These are phyloP conservation scores for Microplitis demolitor DNA, from an alignment of 1,140 invertebrate genomes.

Conservation along the genomic window DNA sequence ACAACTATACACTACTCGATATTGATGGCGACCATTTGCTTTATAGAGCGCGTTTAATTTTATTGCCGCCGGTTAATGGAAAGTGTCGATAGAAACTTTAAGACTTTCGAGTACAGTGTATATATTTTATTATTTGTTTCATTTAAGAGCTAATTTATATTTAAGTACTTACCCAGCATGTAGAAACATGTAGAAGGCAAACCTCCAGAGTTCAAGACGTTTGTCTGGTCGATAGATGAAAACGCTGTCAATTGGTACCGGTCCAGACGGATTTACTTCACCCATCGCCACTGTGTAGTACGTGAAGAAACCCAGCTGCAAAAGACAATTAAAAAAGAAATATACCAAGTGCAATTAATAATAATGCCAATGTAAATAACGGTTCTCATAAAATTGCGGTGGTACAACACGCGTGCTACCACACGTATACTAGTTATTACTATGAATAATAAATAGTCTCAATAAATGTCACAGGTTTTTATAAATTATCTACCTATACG, in stretches of 20 bases:
- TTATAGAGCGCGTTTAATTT: conserved; percentile 13
- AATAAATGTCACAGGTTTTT: not conserved
- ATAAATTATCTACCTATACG: not conserved
- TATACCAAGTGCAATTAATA: not conserved
- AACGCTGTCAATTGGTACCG: conserved; percentile 88
- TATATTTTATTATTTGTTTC: too few relatives aligned
- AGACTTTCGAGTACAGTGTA: too few relatives aligned
- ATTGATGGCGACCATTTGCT: not conserved
- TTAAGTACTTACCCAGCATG: conserved; percentile 80
- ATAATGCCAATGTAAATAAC: not conserved
- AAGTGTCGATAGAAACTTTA: not conserved
- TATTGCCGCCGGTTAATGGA: conserved; percentile 11
- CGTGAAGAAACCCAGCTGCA: conserved; percentile 88
- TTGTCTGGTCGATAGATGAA: conserved; percentile 94
- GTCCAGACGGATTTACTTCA: conserved; percentile 83
- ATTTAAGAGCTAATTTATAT: too few relatives aligned
- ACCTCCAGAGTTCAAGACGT: conserved; percentile 89
- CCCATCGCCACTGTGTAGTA: conserved; percentile 86
- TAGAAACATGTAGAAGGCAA: conserved; percentile 92
- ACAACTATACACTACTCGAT: not conserved
- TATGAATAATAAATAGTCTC: not conserved
- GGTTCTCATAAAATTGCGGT: not conserved
- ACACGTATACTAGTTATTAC: too few relatives aligned
- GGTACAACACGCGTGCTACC: too few relatives aligned
- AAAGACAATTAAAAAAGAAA: conserved; percentile 46